Evolutionary conservation across 1,140 invertebrate species (phyloP).

Genomic region (Achatina immaculata): DNA sequence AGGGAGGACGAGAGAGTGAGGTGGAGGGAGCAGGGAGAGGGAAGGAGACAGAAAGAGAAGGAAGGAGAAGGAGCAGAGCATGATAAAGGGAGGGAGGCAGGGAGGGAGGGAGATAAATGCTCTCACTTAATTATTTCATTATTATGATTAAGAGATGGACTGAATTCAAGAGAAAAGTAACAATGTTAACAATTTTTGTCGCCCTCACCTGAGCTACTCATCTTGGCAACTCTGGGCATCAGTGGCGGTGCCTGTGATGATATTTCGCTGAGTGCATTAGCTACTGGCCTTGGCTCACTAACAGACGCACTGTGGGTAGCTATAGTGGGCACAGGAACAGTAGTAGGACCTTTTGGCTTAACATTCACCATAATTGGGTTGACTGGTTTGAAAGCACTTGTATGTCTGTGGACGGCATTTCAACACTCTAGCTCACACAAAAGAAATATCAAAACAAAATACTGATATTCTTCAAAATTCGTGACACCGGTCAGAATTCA

Average conservation of each 20-base stretch:
- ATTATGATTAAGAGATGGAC: too few relatives aligned
- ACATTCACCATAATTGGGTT: conserved; percentile 55
- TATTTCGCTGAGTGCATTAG: background rate
- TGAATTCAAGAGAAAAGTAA: too few relatives aligned
- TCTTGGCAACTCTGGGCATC: conserved; percentile 34
- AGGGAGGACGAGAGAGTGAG: too few relatives aligned
- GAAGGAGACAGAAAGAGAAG: too few relatives aligned
- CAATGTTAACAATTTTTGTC: too few relatives aligned
- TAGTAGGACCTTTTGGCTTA: conserved; percentile 42
- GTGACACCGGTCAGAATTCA: background rate
- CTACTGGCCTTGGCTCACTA: background rate
- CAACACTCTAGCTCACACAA: too few relatives aligned
- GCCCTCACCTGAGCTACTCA: conserved; percentile 15
- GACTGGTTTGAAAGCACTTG: conserved; percentile 50
- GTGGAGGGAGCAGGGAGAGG: too few relatives aligned
- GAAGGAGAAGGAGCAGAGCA: too few relatives aligned
- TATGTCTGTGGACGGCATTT: conserved; percentile 43
- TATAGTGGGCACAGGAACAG: background rate
- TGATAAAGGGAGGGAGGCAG: too few relatives aligned
- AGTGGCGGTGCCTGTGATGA: conserved; percentile 28
- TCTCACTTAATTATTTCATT: too few relatives aligned
- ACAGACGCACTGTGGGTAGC: background rate
- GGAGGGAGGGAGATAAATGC: too few relatives aligned
- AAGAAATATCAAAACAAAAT: conserved; percentile 3
- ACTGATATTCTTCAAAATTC: background rate